Base-by-base conservation (phyloP, 2,888 invertebrate genomes). In the Noctua pronuba region DNA sequence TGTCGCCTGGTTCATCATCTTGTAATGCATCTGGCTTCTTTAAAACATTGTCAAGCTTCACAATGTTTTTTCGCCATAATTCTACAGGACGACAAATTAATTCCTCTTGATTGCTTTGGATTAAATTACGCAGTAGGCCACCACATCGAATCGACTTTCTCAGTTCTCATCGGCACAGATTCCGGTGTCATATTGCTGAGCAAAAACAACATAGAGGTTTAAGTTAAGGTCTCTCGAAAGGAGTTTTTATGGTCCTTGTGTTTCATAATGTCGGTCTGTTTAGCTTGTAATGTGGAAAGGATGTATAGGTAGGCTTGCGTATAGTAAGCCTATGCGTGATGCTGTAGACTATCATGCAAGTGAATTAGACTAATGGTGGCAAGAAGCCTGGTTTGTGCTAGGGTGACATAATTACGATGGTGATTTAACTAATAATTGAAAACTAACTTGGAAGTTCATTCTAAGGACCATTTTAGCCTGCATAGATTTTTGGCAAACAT, bases 141-240 rank as follows among this genome's bases (percentile, higher is more conserved):
- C 93, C 93, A 86, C 91, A 90, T 86, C 84, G 91, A 90, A 85
- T 83, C 82, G 75, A 86, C 89, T 88, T 88, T 88, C 88, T 86
- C 86, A 89, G 90, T 92, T 92, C 92, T 90, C 92, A 91, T 91
- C 89, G 87, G 67, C 89, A 86, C 82, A 86, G 90, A 93, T 90
- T 93, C 94, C 94, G 95, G 95, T 95, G 93, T 95, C 93, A 84
- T 89, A 82, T 95, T 93, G 85, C 93, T 78, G 80, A 73, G 73
- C 84, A 88, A 89, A 89, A 88, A 88, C 83, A 82, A 78, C 75
- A 58, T 74, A 65, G 71, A 62, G 71, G 74, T 78, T 80, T 73
- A 79, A 73, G 71, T 80, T 73, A 79, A 73, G 71, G 73, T 67
- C 46, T 68, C 46, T 52, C 41, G 58, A 73, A 52, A 67, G 65